Evolutionary conservation across 2,797 vertebrate species (phyloP).

Genomic region (Huso huso): DNA sequence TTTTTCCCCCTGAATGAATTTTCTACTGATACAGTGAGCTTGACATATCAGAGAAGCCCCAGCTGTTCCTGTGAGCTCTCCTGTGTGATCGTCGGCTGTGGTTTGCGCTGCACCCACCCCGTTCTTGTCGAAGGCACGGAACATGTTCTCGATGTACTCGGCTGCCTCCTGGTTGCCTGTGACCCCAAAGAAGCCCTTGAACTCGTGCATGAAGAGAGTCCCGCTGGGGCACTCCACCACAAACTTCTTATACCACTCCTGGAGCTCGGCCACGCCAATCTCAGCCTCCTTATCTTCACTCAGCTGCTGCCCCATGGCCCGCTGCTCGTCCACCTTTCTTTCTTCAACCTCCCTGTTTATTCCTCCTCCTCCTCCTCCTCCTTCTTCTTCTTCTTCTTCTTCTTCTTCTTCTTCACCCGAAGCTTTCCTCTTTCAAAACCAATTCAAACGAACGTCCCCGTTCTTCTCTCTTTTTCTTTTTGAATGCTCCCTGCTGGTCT

Average conservation of each 20-base stretch:
- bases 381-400: slow-evolving; percentile 2
- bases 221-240: slow-evolving; percentile 89
- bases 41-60: not conserved
- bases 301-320: slow-evolving; percentile 79
- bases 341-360: not conserved
- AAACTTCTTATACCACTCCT: slow-evolving; percentile 96
- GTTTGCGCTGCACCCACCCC: slow-evolving; percentile 64
- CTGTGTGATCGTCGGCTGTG: not conserved
- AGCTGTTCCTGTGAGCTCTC: too few species aligned
- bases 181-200: slow-evolving; percentile 86
- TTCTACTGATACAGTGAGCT: not conserved
- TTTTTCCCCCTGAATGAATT: too few species aligned
- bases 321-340: not conserved
- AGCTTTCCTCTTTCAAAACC: slow-evolving; percentile 1
- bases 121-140: slow-evolving; percentile 91
- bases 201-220: slow-evolving; percentile 85
- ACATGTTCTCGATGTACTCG: slow-evolving; percentile 90
- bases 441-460: not conserved
- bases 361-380: slow-evolving; percentile 13
- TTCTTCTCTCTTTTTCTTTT: not conserved
- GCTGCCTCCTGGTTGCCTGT: slow-evolving; percentile 70
- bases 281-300: slow-evolving; percentile 72
- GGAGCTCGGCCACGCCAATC: slow-evolving; percentile 82
- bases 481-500: not conserved
- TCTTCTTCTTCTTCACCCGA: slow-evolving; percentile 4